A percentile compares a stretch with the other conserved stretches of the same genome.
phyloP scores from a whole-genome alignment of 2,113 vertebrate genomes.

The Indicator indicator region DNA sequence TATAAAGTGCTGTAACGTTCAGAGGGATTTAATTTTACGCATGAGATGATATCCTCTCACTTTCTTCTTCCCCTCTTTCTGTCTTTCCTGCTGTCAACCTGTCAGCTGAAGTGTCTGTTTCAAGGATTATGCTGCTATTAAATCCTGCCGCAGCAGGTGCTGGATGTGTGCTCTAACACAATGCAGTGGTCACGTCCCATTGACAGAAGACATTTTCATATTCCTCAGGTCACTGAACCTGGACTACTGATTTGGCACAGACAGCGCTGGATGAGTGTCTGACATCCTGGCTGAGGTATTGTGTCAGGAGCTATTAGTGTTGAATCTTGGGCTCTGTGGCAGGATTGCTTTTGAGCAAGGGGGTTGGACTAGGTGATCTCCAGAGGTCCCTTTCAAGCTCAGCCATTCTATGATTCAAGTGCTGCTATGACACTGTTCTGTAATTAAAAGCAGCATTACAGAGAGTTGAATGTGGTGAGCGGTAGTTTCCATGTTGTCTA shows the following conservation, averaged over 20 bases:
- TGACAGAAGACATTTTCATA: not conserved
- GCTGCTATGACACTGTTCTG: too few species aligned
- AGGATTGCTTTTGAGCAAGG: not conserved
- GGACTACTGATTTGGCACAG: not conserved
- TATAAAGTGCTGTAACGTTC: not conserved
- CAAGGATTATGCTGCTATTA: not conserved
- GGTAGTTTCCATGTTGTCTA: not conserved
- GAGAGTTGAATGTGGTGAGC: not conserved
- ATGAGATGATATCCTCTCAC: not conserved
- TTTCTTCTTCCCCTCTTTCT: not conserved
- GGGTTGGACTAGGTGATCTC: too few species aligned
- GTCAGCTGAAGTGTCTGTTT: not conserved
- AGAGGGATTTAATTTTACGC: not conserved
- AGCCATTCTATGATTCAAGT: not conserved
- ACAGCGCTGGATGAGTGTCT: not conserved
- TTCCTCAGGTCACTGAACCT: not conserved
- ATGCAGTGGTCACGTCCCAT: not conserved
- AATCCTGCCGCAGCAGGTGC: not conserved
- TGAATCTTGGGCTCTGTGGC: fast-evolving
- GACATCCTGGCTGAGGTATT: not conserved
- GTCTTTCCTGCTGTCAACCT: not conserved
- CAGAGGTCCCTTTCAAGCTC: too few species aligned
- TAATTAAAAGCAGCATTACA: not conserved
- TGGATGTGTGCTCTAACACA: not conserved
- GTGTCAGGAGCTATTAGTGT: too few species aligned